phyloP scores from a whole-genome alignment of 2,113 vertebrate species.

The Dasyprocta punctata region DNA sequence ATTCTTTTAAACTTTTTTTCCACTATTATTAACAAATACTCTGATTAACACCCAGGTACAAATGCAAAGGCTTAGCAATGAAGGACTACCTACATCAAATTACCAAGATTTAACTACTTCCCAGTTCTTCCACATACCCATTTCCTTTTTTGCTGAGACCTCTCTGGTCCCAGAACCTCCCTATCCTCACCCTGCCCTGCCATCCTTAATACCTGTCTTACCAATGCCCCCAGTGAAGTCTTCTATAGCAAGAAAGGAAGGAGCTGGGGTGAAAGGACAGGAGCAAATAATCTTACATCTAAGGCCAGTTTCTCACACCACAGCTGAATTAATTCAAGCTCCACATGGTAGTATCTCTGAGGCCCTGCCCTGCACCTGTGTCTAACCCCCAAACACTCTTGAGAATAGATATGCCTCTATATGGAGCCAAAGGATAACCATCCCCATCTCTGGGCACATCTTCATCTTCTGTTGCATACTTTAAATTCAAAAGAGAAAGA shows the following conservation, averaged over 20 bases:
- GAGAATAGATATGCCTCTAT: not conserved
- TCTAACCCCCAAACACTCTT: not conserved
- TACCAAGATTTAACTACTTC: not conserved
- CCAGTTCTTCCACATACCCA: not conserved
- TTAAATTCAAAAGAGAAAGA: not conserved
- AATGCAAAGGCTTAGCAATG: not conserved
- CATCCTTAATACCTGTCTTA: not conserved
- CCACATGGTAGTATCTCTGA: not conserved
- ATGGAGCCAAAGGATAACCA: not conserved
- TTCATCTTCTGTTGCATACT: not conserved
- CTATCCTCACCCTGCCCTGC: rapidly evolving
- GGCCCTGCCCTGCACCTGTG: not conserved
- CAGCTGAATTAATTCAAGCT: not conserved
- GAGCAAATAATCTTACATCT: not conserved
- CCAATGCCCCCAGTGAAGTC: not conserved
- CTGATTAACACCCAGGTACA: not conserved
- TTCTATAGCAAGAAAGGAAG: not conserved
- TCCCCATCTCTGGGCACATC: not conserved
- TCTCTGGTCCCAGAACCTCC: not conserved
- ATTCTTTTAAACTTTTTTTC: not conserved
- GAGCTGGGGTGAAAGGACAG: not conserved
- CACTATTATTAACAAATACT: not conserved
- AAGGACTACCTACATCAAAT: not conserved
- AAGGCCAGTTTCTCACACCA: not conserved
- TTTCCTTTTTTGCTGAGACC: not conserved